These are phyloP conservation scores for Sebastes hubbsi DNA, from an alignment of 2,797 vertebrate genomes.

Conservation along the genomic window DNA sequence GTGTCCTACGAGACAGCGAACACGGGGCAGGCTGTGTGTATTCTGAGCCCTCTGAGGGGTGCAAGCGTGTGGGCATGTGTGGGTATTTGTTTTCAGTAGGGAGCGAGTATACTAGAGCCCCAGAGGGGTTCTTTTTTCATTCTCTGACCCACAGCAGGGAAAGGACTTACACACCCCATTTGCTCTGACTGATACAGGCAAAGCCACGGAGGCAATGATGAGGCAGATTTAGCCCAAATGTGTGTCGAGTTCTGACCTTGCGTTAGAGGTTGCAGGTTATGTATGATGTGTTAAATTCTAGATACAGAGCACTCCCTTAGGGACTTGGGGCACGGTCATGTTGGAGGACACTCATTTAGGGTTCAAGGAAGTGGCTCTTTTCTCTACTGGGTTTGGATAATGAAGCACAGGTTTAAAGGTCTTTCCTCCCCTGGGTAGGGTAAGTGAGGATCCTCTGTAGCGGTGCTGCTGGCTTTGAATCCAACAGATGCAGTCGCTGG, in stretches of 20 bases:
- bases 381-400: slow-evolving; percentile 7
- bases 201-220: slow-evolving; percentile 8
- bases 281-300: slow-evolving; percentile 34
- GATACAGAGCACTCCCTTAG: slow-evolving; percentile 1
- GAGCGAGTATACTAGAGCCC: slow-evolving; percentile 9
- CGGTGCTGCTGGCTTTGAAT: slow-evolving; percentile 22
- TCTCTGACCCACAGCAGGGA: slow-evolving; percentile 35
- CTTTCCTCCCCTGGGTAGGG: neutral
- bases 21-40: slow-evolving; percentile 25
- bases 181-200: slow-evolving; percentile 32
- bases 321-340: neutral
- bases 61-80: slow-evolving; percentile 6
- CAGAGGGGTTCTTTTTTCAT: slow-evolving; percentile 38
- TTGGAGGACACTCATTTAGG: slow-evolving; percentile 3
- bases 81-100: slow-evolving; percentile 32
- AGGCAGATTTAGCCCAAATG: slow-evolving; percentile 18
- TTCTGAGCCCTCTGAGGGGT: slow-evolving; percentile 27
- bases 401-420: slow-evolving; percentile 34
- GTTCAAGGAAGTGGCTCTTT: slow-evolving; percentile 23
- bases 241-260: slow-evolving; percentile 36
- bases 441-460: slow-evolving; percentile 6
- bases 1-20: slow-evolving; percentile 46
- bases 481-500: slow-evolving; percentile 26
- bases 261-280: slow-evolving; percentile 31
- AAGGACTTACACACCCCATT: slow-evolving; percentile 45